Evolutionary conservation across 2,888 invertebrate species (phyloP), one percentile per base, ranked within the genome.

Genomic region (Chrysina gloriosa): DNA sequence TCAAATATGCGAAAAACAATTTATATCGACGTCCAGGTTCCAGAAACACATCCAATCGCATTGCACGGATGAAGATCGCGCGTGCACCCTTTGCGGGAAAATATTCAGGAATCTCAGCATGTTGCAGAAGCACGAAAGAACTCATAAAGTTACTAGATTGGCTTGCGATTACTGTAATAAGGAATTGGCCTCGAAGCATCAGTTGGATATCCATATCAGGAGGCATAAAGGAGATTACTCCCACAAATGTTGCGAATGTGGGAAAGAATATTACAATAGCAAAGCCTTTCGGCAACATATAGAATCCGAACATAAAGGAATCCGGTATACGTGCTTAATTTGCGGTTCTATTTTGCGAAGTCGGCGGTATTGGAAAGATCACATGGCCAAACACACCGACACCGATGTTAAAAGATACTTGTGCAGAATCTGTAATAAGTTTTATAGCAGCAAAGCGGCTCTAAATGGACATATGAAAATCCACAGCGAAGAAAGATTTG

Each of bases 261-360:
- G 84, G 0, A 77, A 81, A 31, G 70, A 63, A 42, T 73, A 67
- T 34, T 72, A 67, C 48, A 63, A 65, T 19, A 54, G 50, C 6
- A 56, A 63, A 50, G 42, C 71, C 2, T 71, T 42, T 39, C 65
- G 63, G 23, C 69, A 72, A 16, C 73, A 73, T 50, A 52, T 69
- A 21, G 65, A 71, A 47, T 65, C 72, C 6, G 71, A 68, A 63
- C 73, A 73, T 50, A 65, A 69, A 47, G 73, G 73, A n/a, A 68
- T 73, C 23, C 42, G 73, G 25, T 73, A 72, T 14, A 54, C 67
- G 16, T 73, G 73, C 29, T 66, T 69, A 36, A 67, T 71, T 25
- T 73, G 73, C 56, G 72, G 70, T 2, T 71, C 72, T 0, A 66
- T 72, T 6, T 23, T 73, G n/a, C 67, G 52, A 56, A 69, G 70